Evolutionary conservation across 2,797 vertebrate genomes (phyloP).

Genomic region (Sebastes minor): DNA sequence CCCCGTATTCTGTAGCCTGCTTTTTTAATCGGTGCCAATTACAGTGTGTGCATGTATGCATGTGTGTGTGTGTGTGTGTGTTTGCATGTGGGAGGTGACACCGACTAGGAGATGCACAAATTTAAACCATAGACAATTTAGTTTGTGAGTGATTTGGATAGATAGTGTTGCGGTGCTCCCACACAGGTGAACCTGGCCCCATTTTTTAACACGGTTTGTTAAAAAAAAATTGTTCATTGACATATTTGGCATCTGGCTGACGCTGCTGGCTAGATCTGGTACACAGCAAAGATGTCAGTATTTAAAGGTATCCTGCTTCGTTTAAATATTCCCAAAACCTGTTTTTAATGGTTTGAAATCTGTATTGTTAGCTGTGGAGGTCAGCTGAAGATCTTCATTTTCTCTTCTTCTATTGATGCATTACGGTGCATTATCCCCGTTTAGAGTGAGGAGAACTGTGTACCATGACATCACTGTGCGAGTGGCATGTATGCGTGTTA

Average conservation of each 20-base stretch:
- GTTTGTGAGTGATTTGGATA: neutral
- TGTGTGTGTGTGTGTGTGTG: neutral
- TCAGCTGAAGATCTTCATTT: neutral
- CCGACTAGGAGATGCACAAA: neutral
- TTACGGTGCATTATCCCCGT: neutral
- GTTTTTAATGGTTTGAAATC: neutral
- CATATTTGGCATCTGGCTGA: conserved; percentile 1
- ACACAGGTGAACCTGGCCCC: neutral
- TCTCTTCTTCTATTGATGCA: neutral
- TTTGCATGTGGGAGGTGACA: neutral
- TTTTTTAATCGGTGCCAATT: conserved; percentile 37
- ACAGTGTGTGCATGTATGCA: neutral
- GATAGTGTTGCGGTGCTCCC: neutral
- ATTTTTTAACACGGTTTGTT: neutral
- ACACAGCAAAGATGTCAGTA: neutral
- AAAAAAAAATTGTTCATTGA: neutral
- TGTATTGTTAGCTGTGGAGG: neutral
- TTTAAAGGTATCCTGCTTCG: neutral
- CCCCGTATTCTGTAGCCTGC: neutral
- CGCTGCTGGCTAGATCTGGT: neutral
- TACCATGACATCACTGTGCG: neutral
- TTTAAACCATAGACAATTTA: conserved; percentile 16
- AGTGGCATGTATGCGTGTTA: neutral
- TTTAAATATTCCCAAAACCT: neutral
- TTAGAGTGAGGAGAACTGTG: neutral